Base-by-base conservation (phyloP, 2,888 invertebrate genomes). In the Carterocephalus palaemon region DNA sequence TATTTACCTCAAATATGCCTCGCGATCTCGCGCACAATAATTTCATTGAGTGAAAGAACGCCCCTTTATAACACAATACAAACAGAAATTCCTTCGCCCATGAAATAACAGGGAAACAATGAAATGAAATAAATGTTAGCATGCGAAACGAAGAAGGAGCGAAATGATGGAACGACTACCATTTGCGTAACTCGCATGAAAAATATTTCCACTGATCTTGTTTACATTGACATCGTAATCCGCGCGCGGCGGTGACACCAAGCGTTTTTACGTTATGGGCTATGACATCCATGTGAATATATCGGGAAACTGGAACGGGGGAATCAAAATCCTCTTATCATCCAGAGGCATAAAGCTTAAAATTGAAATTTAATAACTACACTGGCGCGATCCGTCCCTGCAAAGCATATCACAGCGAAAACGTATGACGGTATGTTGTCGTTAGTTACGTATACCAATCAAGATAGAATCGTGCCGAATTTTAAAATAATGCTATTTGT, bases 171-270 rank as follows among this genome's bases (percentile, higher is more conserved):
- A 78, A 62, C 67, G 74, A 61, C 63, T 71, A 62, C 70, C 74
- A 73, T 78, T 78, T 72, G 62, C 64, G 67, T 64, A 60, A 62
- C 67, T 70, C 68, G 64, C 66, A 69, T 70, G 74, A 75, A 75
- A 77, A 75, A 80, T 76, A 77, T 76, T 72, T 72, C 64, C 53
- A 67, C 69, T 72, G 74, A 75, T 76, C 72, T 75, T 78, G 76
- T 77, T 78, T 80, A 79, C 75, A 77, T 76, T 73, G 78, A 77
- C 70, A 71, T 64, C 62, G 67, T 80, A 75, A 79, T 79, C 76
- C 68, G 60, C 49, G 54, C 53, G 56, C 40, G 54, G 59, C 54
- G n/a, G n/a, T n/a, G n/a, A 54, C 56, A 54, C 50, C 37, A 47
- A 49, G 20, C 63, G 63, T 69, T 75, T 75, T 75, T 70, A 68